These are phyloP conservation scores for Trachelus tabidus DNA, from an alignment of 2,888 invertebrate species.

Conservation along the genomic window DNA sequence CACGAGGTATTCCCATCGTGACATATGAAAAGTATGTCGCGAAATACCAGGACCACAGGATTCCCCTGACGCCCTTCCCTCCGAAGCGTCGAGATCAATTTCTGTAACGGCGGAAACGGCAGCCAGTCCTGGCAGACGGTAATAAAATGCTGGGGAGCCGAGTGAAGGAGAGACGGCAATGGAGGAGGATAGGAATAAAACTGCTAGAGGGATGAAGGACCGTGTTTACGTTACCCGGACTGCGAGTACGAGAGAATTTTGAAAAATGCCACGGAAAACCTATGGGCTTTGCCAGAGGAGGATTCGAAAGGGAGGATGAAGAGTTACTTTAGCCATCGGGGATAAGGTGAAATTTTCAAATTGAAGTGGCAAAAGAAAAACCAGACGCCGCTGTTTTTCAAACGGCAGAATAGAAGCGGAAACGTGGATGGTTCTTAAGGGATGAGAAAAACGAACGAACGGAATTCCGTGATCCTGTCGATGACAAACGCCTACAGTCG, in stretches of 20 bases:
- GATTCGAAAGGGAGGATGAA: neutral
- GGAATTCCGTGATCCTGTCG: neutral
- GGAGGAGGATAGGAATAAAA: neutral
- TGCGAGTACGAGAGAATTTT: neutral
- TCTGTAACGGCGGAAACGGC: constrained; percentile 10
- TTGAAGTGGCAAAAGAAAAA: neutral
- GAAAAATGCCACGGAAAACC: neutral
- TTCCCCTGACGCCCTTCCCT: constrained; percentile 6
- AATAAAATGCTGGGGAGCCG: neutral
- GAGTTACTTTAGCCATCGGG: neutral
- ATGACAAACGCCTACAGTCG: constrained; percentile 4
- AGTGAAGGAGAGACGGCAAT: neutral
- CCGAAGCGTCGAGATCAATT: constrained; percentile 22
- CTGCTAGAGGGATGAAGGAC: neutral
- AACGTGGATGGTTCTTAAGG: neutral
- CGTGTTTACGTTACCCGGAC: neutral
- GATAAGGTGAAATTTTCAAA: neutral
- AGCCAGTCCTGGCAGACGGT: constrained; percentile 1
- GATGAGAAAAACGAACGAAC: neutral
- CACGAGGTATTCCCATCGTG: constrained; percentile 12
- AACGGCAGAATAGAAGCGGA: neutral
- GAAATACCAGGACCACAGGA: constrained; percentile 15
- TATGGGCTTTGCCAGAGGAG: neutral
- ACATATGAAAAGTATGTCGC: constrained; percentile 25
- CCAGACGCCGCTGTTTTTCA: neutral